These are phyloP conservation scores for Odobenus rosmarus DNA, from an alignment of 2,113 vertebrate species.

Conservation along the genomic window DNA sequence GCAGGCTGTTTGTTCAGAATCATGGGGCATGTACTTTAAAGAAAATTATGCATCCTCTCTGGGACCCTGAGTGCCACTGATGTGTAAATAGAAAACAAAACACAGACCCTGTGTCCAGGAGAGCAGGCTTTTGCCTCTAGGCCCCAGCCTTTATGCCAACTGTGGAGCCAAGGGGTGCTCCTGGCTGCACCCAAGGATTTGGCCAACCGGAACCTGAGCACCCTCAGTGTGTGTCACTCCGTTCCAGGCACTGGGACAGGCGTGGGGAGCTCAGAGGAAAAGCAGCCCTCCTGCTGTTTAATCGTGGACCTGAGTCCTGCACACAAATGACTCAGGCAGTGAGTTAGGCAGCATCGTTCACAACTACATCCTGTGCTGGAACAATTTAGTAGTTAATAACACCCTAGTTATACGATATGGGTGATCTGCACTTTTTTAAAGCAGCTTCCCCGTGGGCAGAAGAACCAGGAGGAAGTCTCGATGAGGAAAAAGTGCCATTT, in stretches of 20 bases:
- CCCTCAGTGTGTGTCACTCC: fast-evolving
- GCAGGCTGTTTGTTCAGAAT: background rate
- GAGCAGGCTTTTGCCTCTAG: background rate
- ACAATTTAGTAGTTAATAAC: too few species aligned
- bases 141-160: fast-evolving
- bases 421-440: background rate
- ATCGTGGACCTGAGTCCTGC: background rate
- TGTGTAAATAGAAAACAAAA: background rate
- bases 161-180: background rate
- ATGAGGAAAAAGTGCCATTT: background rate
- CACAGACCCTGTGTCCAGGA: background rate
- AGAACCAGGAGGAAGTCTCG: fast-evolving
- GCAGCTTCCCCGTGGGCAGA: background rate
- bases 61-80: background rate
- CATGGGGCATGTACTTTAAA: background rate
- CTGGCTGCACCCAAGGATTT: background rate
- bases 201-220: background rate
- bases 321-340: background rate
- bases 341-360: background rate
- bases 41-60: background rate
- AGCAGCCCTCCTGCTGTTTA: fast-evolving
- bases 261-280: background rate
- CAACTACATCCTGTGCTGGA: fast-evolving
- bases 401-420: fast-evolving
- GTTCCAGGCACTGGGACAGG: fast-evolving